phyloP scores from a whole-genome alignment of 2,113 vertebrate species.

The Chelonoidis abingdonii region DNA sequence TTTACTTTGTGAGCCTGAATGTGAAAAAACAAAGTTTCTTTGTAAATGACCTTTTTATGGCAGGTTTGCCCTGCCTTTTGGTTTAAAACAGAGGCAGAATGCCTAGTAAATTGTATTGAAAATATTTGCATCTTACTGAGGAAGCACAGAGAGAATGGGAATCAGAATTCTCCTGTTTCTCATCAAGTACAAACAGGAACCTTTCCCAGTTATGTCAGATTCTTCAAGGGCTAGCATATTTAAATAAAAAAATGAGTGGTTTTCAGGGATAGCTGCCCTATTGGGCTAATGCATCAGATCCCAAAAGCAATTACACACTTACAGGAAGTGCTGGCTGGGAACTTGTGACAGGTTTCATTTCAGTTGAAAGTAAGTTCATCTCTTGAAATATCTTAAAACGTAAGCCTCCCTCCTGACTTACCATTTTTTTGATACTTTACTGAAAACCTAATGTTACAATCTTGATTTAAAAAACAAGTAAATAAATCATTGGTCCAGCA shows the following conservation, averaged over 20 bases:
- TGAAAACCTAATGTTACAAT: slow-evolving; percentile 26
- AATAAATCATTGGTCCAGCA: background rate
- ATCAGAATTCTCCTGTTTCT: background rate
- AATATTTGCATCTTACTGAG: background rate
- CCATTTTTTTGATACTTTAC: background rate
- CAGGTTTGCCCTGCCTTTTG: background rate
- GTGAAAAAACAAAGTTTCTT: background rate
- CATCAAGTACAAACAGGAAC: background rate
- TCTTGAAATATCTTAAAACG: slow-evolving; percentile 64
- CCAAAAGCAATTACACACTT: slow-evolving; percentile 35
- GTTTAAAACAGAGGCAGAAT: background rate
- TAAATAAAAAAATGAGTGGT: background rate
- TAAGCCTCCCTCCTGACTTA: background rate
- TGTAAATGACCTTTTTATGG: background rate
- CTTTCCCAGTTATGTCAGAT: background rate
- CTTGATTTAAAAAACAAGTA: background rate
- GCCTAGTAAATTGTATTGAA: background rate
- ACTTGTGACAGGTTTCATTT: slow-evolving; percentile 46
- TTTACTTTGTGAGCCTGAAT: background rate
- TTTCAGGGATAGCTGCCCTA: background rate
- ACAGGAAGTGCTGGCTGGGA: slow-evolving; percentile 30
- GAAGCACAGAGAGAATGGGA: background rate
- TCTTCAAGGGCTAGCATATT: background rate
- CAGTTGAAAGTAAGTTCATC: slow-evolving; percentile 33
- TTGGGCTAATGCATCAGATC: background rate